Conservation (phyloP, 2,113 vertebrate species). For the Alosa alosa region DNA sequence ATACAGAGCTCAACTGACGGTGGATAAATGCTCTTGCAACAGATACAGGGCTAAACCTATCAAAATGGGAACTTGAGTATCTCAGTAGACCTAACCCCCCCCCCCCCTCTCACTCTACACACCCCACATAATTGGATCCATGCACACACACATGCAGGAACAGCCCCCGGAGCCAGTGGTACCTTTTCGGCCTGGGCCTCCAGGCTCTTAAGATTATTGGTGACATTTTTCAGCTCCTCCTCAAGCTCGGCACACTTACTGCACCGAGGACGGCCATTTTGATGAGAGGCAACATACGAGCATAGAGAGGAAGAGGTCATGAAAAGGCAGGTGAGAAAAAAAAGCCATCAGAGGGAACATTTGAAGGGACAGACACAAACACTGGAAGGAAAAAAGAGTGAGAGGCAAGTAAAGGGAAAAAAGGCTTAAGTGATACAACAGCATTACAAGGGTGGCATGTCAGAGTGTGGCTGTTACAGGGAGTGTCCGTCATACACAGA, state of each 20-base stretch:
- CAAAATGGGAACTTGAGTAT: background rate
- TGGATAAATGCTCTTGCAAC: background rate
- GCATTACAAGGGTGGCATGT: background rate
- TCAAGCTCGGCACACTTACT: conserved; percentile 97
- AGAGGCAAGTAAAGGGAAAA: conserved; percentile 12
- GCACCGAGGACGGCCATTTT: conserved; percentile 39
- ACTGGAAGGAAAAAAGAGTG: conserved; percentile 58
- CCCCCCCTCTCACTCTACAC: background rate
- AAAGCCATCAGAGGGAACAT: conserved; percentile 43
- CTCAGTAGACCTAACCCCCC: background rate
- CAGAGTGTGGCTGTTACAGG: too few relatives aligned
- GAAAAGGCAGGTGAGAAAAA: background rate
- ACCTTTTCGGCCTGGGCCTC: conserved; percentile 99
- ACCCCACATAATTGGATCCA: background rate
- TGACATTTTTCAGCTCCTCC: conserved; percentile 97
- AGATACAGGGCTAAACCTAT: background rate
- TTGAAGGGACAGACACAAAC: conserved; percentile 62
- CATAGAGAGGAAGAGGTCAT: background rate
- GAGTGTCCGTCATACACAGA: background rate
- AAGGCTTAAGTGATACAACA: background rate
- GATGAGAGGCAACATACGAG: background rate
- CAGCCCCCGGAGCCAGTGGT: conserved; percentile 50
- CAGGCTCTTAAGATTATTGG: conserved; percentile 97
- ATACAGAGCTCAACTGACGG: background rate
- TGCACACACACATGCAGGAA: conserved; percentile 24